Percentiles rank a stretch among this genome's conserved stretches.
Conservation (phyloP, 2,113 vertebrate species). For the Euleptes europaea region DNA sequence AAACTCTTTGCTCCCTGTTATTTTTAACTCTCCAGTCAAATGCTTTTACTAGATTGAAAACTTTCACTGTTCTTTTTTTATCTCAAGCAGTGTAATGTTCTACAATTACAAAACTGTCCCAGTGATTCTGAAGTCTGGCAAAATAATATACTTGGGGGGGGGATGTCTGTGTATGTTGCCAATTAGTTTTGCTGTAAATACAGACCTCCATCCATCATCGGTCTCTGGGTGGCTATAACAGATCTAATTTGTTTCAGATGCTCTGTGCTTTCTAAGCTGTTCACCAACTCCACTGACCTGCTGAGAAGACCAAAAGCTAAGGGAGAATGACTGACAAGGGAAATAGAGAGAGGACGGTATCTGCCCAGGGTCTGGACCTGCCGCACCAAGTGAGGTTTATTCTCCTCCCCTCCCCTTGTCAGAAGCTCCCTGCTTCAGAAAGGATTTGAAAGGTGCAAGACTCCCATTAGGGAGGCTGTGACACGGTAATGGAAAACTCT, state of each 20-base stretch:
- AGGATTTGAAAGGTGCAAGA: constrained; percentile 55
- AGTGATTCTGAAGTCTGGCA: constrained; percentile 81
- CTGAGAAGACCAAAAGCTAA: constrained; percentile 81
- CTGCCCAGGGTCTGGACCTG: constrained; percentile 49
- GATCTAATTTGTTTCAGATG: constrained; percentile 99
- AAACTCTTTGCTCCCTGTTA: constrained; percentile 79
- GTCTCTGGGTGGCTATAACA: constrained; percentile 97
- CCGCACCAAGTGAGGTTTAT: background rate
- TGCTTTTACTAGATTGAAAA: constrained; percentile 85
- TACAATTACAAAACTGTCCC: constrained; percentile 75
- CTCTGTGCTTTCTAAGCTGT: constrained; percentile 78
- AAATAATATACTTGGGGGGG: constrained; percentile 78
- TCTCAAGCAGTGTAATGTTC: constrained; percentile 81
- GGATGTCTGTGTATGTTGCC: constrained; percentile 93
- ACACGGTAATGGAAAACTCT: constrained; percentile 72
- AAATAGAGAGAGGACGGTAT: constrained; percentile 77
- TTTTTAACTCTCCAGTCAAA: constrained; percentile 81
- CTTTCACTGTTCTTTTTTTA: constrained; percentile 80
- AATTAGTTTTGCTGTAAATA: constrained; percentile 98
- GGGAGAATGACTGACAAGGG: constrained; percentile 85
- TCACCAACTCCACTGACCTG: constrained; percentile 81
- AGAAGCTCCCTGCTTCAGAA: constrained; percentile 50
- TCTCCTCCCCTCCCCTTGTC: constrained; percentile 46
- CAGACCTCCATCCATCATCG: constrained; percentile 96
- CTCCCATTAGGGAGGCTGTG: constrained; percentile 54